Evolutionary conservation across 2,113 vertebrate species (phyloP).

Genomic region (Ciconia stormi): DNA sequence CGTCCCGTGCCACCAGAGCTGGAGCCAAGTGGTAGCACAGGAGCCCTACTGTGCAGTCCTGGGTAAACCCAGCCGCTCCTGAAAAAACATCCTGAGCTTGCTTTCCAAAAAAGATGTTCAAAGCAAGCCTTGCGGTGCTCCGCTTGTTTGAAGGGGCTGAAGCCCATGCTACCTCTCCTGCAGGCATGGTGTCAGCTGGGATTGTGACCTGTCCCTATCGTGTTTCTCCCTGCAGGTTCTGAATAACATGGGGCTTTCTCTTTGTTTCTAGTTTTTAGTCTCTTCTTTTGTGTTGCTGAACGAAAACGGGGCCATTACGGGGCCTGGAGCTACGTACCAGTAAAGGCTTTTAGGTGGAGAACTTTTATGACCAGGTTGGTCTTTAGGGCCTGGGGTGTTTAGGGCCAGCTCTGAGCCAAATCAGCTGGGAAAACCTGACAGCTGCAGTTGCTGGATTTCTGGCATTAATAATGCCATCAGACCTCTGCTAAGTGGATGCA

Average conservation of each 20-base stretch:
- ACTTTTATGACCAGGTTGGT: background rate
- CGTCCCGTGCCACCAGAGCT: background rate
- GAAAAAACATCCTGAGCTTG: background rate
- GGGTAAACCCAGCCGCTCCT: background rate
- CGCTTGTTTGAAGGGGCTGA: background rate
- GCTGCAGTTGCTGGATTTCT: background rate
- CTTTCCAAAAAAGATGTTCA: background rate
- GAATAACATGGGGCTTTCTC: background rate
- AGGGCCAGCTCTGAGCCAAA: background rate
- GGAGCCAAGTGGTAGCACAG: slow-evolving; percentile 13
- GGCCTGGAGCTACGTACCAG: background rate
- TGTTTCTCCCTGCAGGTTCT: background rate
- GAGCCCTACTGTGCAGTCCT: background rate
- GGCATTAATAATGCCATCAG: slow-evolving; percentile 46
- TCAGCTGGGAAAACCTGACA: slow-evolving; percentile 24
- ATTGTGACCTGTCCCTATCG: fast-evolving
- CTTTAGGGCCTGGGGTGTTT: background rate
- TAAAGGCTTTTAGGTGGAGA: background rate
- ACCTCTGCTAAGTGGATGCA: slow-evolving; percentile 21
- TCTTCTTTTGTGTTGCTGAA: background rate
- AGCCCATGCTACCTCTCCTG: fast-evolving
- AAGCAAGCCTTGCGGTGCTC: background rate
- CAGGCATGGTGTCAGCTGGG: fast-evolving
- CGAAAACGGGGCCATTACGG: background rate
- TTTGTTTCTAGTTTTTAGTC: background rate